Conservation (phyloP, 2,113 vertebrate species). For the Elanus axillaris region DNA sequence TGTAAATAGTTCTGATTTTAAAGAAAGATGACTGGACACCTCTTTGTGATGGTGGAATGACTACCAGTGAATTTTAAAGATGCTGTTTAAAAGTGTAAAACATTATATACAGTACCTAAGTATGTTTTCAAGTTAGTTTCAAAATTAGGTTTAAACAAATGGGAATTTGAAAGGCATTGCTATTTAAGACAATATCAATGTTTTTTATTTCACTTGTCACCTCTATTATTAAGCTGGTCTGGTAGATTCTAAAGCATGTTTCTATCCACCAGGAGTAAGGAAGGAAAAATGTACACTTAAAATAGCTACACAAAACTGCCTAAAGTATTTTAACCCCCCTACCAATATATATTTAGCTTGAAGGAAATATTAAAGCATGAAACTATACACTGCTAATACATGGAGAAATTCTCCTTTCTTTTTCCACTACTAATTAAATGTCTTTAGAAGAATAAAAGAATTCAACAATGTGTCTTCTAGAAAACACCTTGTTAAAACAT, state of each 20-base stretch:
- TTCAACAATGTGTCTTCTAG: background rate
- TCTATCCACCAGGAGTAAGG: background rate
- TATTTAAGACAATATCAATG: background rate
- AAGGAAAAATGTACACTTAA: background rate
- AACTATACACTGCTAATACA: background rate
- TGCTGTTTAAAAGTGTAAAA: background rate
- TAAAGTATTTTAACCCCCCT: background rate
- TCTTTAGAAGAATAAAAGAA: background rate
- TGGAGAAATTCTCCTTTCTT: background rate
- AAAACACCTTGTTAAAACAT: background rate
- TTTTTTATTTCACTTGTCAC: background rate
- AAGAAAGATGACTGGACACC: background rate
- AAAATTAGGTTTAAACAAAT: background rate
- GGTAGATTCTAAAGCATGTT: background rate
- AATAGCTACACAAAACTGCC: background rate
- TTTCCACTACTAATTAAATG: background rate
- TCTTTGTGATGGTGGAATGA: background rate
- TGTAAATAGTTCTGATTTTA: background rate
- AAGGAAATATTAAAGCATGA: background rate
- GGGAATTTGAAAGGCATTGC: background rate
- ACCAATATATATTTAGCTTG: background rate
- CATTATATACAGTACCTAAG: background rate
- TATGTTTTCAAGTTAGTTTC: background rate
- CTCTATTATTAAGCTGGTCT: background rate
- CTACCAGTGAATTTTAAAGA: background rate